phyloP scores from a whole-genome alignment of 2,797 vertebrate genomes.

The Rhynchotus rufescens region DNA sequence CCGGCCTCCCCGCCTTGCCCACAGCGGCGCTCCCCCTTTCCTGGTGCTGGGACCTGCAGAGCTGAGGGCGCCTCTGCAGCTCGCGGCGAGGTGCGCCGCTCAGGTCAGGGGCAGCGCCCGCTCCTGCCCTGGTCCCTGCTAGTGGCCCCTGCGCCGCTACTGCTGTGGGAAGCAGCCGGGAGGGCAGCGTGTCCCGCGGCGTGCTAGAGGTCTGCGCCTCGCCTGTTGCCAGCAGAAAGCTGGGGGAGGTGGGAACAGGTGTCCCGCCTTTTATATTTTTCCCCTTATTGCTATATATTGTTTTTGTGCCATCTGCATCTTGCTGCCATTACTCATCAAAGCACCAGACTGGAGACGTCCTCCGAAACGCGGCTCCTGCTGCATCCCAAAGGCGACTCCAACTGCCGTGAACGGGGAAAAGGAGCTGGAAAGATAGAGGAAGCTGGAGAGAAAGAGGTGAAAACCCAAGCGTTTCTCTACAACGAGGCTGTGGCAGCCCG shows the following conservation, averaged over 20 bases:
- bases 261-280: background rate
- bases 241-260: background rate
- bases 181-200: background rate
- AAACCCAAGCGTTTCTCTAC: background rate
- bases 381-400: background rate
- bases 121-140: background rate
- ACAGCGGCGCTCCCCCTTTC: background rate
- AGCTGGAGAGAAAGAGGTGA: background rate
- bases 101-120: background rate
- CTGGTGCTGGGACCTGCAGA: background rate
- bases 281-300: background rate
- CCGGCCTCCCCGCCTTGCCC: background rate
- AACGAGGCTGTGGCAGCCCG: constrained; percentile 20
- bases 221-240: background rate
- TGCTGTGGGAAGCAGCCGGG: background rate
- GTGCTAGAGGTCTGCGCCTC: background rate
- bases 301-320: background rate
- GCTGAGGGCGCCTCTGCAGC: background rate
- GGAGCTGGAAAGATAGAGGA: background rate
- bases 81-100: background rate
- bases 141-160: background rate
- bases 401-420: background rate
- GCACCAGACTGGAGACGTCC: background rate
- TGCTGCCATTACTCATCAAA: constrained; percentile 24
- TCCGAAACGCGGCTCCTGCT: background rate